These are phyloP conservation scores for Agapornis roseicollis DNA, from an alignment of 2,113 vertebrate species.

Conservation along the genomic window DNA sequence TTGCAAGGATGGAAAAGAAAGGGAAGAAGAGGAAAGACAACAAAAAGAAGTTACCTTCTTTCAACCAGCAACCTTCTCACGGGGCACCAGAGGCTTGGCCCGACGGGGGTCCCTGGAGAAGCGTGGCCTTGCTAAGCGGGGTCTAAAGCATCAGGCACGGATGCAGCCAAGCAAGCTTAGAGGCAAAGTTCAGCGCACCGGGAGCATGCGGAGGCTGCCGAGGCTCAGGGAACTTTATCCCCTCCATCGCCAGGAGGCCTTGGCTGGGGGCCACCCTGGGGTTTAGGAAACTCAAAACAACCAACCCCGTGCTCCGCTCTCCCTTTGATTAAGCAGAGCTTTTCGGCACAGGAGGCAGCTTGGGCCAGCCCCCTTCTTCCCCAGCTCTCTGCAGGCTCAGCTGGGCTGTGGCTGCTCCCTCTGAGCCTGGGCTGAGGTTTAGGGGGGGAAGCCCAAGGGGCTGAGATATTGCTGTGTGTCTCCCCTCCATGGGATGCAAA, in stretches of 20 bases:
- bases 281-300: constrained; percentile 40
- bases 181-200: constrained; percentile 56
- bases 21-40: not conserved
- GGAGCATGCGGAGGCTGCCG: not conserved
- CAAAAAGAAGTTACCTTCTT: constrained; percentile 5
- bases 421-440: not conserved
- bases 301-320: not conserved
- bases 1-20: not conserved
- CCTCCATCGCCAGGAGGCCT: constrained; percentile 38
- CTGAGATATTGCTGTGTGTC: not conserved
- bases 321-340: constrained; percentile 8
- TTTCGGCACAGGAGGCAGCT: not conserved
- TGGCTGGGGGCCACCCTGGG: constrained; percentile 53
- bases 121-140: not conserved
- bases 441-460: not conserved
- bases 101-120: not conserved
- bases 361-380: not conserved
- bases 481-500: not conserved
- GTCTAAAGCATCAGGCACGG: not conserved
- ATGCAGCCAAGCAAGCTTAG: not conserved
- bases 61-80: not conserved
- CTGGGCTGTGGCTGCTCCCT: not conserved
- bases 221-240: constrained; percentile 57
- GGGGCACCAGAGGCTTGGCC: not conserved
- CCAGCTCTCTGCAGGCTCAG: not conserved